A percentile compares a stretch with the other conserved stretches of the same genome.
Evolutionary conservation across 2,888 invertebrate genomes (phyloP).

Genomic region (Drosophila mettleri): DNA sequence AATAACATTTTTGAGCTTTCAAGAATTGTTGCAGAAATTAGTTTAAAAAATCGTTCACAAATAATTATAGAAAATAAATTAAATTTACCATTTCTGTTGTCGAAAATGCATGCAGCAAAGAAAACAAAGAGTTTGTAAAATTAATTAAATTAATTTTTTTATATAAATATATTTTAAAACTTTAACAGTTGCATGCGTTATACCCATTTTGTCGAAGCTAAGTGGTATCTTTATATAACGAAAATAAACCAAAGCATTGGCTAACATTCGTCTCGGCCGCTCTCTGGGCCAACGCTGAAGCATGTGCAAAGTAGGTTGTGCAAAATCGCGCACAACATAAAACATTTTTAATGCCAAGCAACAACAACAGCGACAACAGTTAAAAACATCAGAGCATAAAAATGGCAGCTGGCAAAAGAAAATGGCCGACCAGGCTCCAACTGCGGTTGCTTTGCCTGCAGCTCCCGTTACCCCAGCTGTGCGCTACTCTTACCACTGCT

Average conservation of each 20-base stretch:
- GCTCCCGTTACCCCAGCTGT: slow-evolving; percentile 1
- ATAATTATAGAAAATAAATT: too few species aligned
- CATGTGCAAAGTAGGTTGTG: slow-evolving; percentile 80
- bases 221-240: slow-evolving; percentile 33
- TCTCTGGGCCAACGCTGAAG: slow-evolving; percentile 45
- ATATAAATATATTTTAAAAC: background rate
- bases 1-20: too few species aligned
- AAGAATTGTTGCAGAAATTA: too few species aligned
- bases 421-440: slow-evolving; percentile 68
- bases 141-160: background rate
- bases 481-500: slow-evolving; percentile 1
- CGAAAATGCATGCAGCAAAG: too few species aligned
- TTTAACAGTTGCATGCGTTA: background rate
- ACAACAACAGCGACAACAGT: slow-evolving; percentile 42
- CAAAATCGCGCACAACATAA: slow-evolving; percentile 82
- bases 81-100: too few species aligned
- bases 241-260: slow-evolving; percentile 36
- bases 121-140: background rate
- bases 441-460: slow-evolving; percentile 28
- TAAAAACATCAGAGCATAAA: slow-evolving; percentile 53
- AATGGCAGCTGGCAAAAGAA: slow-evolving; percentile 78
- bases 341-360: slow-evolving; percentile 78
- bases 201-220: slow-evolving; percentile 2
- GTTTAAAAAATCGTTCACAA: too few species aligned
- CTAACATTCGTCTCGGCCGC: slow-evolving; percentile 21